Evolutionary conservation across 2,113 vertebrate genomes (phyloP).

Genomic region (Sisor rabdophorus): DNA sequence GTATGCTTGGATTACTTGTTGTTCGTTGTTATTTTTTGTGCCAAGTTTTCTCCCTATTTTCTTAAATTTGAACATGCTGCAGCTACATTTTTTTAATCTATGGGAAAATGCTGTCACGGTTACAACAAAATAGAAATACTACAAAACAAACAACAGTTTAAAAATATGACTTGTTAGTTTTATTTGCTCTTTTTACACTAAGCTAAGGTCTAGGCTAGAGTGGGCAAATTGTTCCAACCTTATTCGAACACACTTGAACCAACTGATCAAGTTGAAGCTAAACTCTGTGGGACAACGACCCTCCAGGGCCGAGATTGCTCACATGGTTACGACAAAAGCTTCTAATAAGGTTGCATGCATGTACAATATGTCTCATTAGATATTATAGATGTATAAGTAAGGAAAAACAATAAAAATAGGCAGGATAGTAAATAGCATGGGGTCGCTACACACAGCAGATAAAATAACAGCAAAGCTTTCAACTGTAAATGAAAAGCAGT

Average conservation of each 20-base stretch:
- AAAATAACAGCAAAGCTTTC: neutral
- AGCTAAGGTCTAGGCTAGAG: too few relatives aligned
- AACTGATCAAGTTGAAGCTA: too few relatives aligned
- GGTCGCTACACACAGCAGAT: constrained; percentile 42
- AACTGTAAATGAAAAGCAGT: neutral
- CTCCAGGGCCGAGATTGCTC: too few relatives aligned
- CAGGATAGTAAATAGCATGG: constrained; percentile 54
- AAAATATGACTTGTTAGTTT: neutral
- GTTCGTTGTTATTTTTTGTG: neutral
- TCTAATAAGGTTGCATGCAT: constrained; percentile 6
- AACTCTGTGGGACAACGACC: too few relatives aligned
- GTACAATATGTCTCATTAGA: constrained; percentile 26
- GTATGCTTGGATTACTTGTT: neutral
- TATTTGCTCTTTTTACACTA: constrained; percentile 19
- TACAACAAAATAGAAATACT: neutral
- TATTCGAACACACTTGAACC: too few relatives aligned
- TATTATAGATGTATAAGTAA: constrained; percentile 41
- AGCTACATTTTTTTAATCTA: neutral
- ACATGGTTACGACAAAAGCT: neutral
- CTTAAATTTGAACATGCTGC: neutral
- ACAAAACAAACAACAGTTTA: neutral
- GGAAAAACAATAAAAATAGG: constrained; percentile 33
- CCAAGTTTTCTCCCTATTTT: neutral
- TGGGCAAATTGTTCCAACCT: too few relatives aligned
- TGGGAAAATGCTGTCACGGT: neutral